phyloP scores from a whole-genome alignment of 2,888 invertebrate genomes.

The Dugesia japonica region DNA sequence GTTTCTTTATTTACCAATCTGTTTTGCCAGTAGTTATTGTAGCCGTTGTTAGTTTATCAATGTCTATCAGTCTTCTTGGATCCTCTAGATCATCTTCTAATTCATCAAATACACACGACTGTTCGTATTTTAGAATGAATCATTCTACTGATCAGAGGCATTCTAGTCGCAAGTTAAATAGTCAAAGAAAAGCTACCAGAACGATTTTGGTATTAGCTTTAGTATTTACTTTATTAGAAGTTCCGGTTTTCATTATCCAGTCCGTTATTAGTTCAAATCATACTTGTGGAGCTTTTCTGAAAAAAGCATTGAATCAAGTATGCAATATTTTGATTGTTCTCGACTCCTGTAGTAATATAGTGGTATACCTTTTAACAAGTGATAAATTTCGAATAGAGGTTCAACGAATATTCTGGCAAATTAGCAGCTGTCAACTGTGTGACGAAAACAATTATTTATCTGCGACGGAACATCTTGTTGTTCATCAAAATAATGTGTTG shows the following conservation, averaged over 20 bases:
- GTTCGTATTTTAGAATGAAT: not conserved
- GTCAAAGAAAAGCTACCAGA: conserved; percentile 23
- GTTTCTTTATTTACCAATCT: conserved; percentile 25
- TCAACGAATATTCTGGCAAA: not conserved
- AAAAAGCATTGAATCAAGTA: not conserved
- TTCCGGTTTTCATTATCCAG: conserved; percentile 23
- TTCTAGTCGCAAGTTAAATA: not conserved
- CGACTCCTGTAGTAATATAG: not conserved
- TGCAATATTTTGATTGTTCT: not conserved
- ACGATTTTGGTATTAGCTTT: conserved; percentile 24
- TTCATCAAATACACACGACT: not conserved
- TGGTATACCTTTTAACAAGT: not conserved
- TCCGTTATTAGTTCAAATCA: not conserved
- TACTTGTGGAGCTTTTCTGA: not conserved
- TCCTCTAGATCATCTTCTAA: not conserved
- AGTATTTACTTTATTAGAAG: conserved; percentile 23
- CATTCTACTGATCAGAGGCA: not conserved
- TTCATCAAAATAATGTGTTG: not conserved
- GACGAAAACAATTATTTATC: conserved; percentile 2
- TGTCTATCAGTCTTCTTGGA: conserved; percentile 22
- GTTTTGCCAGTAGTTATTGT: conserved; percentile 25
- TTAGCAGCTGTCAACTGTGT: not conserved
- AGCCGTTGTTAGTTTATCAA: not conserved
- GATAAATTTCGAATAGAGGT: conserved; percentile 2
- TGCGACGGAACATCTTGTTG: not conserved